A percentile compares a stretch with the other conserved stretches of the same genome.
phyloP scores from a whole-genome alignment of 2,888 invertebrate species.

The Eilema griseolum region DNA sequence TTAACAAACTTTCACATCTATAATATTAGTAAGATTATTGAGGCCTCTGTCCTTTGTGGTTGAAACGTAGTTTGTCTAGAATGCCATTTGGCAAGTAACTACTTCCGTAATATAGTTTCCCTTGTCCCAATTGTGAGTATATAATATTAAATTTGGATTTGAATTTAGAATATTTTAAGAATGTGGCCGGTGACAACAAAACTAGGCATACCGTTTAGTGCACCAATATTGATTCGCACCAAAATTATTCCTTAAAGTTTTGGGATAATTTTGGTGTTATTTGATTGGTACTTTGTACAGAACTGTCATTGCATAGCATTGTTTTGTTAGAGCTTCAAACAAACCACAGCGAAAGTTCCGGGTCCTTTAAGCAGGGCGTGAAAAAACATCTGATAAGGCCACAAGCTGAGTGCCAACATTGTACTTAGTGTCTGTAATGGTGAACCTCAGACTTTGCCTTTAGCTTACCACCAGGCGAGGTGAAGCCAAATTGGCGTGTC shows the following conservation, averaged over 20 bases:
- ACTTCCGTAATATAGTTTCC: neutral
- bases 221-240: neutral
- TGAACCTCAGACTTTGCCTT: too few species aligned
- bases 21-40: neutral
- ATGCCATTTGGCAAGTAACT: neutral
- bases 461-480: too few species aligned
- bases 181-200: neutral
- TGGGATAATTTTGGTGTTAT: neutral
- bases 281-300: too few species aligned
- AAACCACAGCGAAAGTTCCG: too few species aligned
- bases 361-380: too few species aligned
- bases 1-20: neutral
- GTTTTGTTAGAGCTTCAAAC: too few species aligned
- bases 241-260: neutral
- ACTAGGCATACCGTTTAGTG: neutral
- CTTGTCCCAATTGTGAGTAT: neutral
- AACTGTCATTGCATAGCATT: neutral
- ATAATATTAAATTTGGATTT: neutral
- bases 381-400: too few species aligned
- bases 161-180: slow-evolving; percentile 1
- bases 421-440: too few species aligned
- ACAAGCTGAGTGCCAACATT: too few species aligned
- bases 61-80: slow-evolving; percentile 2
- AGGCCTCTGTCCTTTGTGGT: neutral
- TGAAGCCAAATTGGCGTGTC: too few species aligned